Evolutionary conservation across 2,113 vertebrate genomes (phyloP), one percentile per base, ranked within the genome.

Genomic region (Himantopus leucocephalus): DNA sequence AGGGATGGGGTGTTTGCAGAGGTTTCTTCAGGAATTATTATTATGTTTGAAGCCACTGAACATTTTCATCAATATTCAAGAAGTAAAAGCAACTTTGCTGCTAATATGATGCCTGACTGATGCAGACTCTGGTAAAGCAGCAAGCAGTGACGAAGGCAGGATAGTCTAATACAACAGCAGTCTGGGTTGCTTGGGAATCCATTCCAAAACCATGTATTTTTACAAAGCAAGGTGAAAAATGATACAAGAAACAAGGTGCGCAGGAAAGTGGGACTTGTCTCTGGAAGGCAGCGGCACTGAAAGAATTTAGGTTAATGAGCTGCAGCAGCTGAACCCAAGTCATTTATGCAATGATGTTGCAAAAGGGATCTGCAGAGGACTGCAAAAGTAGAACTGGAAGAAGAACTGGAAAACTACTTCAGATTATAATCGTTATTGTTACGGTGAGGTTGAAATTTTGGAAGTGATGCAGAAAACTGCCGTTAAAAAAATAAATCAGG

Each of bases 261-360:
- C 17, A 47, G 66, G 17, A 55, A 95, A 90, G 56, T 60, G 12
- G 52, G 60, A 81, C 64, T 71, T 71, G 56, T 75, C 70, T 81
- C 68, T 67, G 32, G n/a, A 81, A 96, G 64, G 41, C 64, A 91
- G 60, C 14, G 66, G n/a, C 41, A 78, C 60, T 67, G 60, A 81
- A 74, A 20, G 52, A 87, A 87, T 81, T 93, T 85, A 74, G 81
- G 90, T 85, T 94, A 95, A 86, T 71, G 72, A 95, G 37, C 37
- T 94, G 58, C 45, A 83, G 90, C 41, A 91, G 37, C 59, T 60
- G 70, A 88, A 88, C 63, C 23, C 19, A 79, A 70, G 59, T 37
- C 66, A n/a, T 91, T 89, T 75, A 48, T 66, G 64, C 47, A 71
- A 12, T 43, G 41, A 53, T 48, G 43, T 26, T 89, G 80, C 52